Evolutionary conservation across 2,797 vertebrate species (phyloP), one percentile per base, ranked within the genome.

Genomic region (Chelidonichthys spinosus): DNA sequence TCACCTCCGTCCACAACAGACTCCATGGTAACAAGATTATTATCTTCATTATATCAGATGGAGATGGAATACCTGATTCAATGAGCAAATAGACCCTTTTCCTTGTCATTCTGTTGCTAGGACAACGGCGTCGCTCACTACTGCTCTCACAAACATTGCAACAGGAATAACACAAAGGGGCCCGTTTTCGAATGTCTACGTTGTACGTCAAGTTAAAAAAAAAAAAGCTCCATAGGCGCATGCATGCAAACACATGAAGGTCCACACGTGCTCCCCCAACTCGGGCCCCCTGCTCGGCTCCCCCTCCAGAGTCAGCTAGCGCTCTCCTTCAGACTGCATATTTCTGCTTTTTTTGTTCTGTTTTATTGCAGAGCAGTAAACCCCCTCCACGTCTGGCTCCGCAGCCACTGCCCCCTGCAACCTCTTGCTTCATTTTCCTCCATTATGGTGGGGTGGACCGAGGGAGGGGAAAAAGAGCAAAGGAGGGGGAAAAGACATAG

Each of bases 291-390:
- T 74, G 78, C 78, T 87, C 84, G 74, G 79, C 69, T 80, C 74
- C 49, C 25, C 50, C 80, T 84, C 69, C 72, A 76, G 78, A 80
- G 85, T 87, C 79, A 70, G 72, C 87, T 83, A 85, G 90, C 89
- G 78, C 84, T 89, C 88, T 87, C 77, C 85, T 90, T 93, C 80
- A 89, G 88, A 88, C 79, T 78, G 71, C 85, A 89, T 87, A 82
- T 90, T 89, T 92, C 73, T 85, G 85, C 25, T 25, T 85, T 85
- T 90, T 92, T 92, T 91, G 86, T 92, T 88, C 85, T 65, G 83
- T 94, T 94, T 94, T 93, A 94, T 87, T 93, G 87, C 87, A 63
- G 55, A 87, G 88, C 88, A 86, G 81, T 94, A 92, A 92, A 92
- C 86, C 86, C 85, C 87, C 79, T 88, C 85, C 81, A 76, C 35